These are phyloP conservation scores for Acrobasis repandana DNA, from an alignment of 2,888 invertebrate species.

Conservation along the genomic window DNA sequence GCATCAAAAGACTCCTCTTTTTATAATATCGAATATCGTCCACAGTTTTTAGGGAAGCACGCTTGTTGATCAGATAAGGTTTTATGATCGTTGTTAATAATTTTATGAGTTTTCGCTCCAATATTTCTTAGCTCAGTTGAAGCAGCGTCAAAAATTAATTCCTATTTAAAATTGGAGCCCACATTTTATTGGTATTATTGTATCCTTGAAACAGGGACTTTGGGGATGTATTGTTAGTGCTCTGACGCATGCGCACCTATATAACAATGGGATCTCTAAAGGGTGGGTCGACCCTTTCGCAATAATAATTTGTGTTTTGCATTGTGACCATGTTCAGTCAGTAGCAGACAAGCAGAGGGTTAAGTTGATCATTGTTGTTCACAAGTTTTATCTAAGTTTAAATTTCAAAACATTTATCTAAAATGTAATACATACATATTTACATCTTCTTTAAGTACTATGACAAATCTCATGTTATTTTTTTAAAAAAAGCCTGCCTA, in stretches of 20 bases:
- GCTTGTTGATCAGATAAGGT: conserved; percentile 51
- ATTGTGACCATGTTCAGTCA: conserved; percentile 38
- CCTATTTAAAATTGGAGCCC: conserved; percentile 32
- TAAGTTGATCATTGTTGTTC: not conserved
- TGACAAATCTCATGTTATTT: not conserved
- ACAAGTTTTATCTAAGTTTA: not conserved
- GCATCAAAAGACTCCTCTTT: conserved; percentile 47
- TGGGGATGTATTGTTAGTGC: conserved; percentile 47
- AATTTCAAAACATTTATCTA: not conserved
- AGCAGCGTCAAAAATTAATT: conserved; percentile 26
- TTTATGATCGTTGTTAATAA: conserved; percentile 50
- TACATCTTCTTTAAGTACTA: too few relatives aligned
- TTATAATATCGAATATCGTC: conserved; percentile 34
- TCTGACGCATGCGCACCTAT: conserved; percentile 45
- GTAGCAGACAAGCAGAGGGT: not conserved
- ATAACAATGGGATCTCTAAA: conserved; percentile 51
- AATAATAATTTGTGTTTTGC: conserved; percentile 47
- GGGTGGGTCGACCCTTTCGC: conserved; percentile 53
- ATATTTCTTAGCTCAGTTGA: conserved; percentile 31
- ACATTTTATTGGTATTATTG: conserved; percentile 32
- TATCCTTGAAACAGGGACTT: conserved; percentile 33
- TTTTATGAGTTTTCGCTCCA: conserved; percentile 41
- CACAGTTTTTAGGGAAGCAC: conserved; percentile 42
- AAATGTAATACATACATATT: too few relatives aligned
- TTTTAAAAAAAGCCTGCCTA: not conserved